Evolutionary conservation across 2,113 vertebrate genomes (phyloP).

Genomic region (Anguilla rostrata): DNA sequence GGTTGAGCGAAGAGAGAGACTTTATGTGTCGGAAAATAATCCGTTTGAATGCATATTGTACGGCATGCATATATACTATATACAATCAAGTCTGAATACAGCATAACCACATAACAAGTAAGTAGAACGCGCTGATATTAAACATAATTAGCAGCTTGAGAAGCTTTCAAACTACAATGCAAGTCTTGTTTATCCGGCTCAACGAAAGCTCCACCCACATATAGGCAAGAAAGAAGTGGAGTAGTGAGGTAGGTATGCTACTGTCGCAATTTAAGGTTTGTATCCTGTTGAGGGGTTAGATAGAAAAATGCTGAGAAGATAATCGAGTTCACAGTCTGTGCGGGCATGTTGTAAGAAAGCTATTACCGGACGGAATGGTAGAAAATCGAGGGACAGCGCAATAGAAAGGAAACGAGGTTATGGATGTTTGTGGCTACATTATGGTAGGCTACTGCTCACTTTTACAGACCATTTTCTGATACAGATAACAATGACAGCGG

Average conservation of each 20-base stretch:
- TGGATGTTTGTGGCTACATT: constrained; percentile 10
- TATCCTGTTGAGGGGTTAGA: not conserved
- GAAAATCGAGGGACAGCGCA: not conserved
- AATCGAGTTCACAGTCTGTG: not conserved
- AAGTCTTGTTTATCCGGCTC: constrained; percentile 39
- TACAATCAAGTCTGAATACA: constrained; percentile 16
- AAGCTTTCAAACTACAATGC: constrained; percentile 19
- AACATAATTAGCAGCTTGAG: not conserved
- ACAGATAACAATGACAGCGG: not conserved
- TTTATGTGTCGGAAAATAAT: not conserved
- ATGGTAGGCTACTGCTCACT: not conserved
- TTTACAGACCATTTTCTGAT: not conserved
- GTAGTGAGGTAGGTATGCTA: not conserved
- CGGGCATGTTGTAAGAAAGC: not conserved
- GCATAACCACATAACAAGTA: constrained; percentile 14
- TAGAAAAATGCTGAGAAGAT: not conserved
- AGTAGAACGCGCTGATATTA: constrained; percentile 14
- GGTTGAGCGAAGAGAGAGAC: not conserved
- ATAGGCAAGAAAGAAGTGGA: not conserved
- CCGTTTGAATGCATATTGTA: not conserved
- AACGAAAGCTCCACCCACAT: constrained; percentile 28
- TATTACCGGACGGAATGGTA: not conserved
- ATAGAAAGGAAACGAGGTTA: not conserved
- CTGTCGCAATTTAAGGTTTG: constrained; percentile 6
- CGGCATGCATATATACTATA: not conserved